Percentiles rank a stretch among this genome's conserved stretches.
Evolutionary conservation across 53 echinoderm and acorn worm species (phyloP).

Genomic region (Apostichopus leukothele): DNA sequence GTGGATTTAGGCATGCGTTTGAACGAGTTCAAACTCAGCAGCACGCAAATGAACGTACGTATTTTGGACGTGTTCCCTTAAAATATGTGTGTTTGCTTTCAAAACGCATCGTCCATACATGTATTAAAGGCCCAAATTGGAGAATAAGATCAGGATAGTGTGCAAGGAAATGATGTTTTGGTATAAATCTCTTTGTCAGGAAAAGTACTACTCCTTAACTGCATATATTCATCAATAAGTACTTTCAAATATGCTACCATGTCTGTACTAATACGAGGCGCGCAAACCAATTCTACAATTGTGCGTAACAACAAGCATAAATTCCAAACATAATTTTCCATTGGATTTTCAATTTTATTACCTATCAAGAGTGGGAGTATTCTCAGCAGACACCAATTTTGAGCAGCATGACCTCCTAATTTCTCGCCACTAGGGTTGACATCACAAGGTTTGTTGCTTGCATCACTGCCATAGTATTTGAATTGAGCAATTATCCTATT

Average conservation of each 20-base stretch:
- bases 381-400: slow-evolving; percentile 59
- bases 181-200: slow-evolving; percentile 47
- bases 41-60: no score
- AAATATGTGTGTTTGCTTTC: slow-evolving; percentile 53
- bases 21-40: no score
- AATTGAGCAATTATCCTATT: slow-evolving; percentile 44
- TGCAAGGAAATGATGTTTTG: slow-evolving; percentile 47
- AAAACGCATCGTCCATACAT: slow-evolving; percentile 41
- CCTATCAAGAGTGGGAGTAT: slow-evolving; percentile 51
- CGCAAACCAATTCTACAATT: slow-evolving; percentile 50
- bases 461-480: slow-evolving; percentile 42
- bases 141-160: neutral
- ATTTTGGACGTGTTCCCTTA: no score
- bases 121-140: slow-evolving; percentile 36
- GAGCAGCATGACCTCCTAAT: slow-evolving; percentile 52
- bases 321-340: slow-evolving; percentile 54
- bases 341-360: slow-evolving; percentile 39
- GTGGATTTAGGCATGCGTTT: no score
- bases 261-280: slow-evolving; percentile 25
- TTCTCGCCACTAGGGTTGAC: slow-evolving; percentile 53
- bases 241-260: slow-evolving; percentile 54
- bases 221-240: slow-evolving; percentile 49
- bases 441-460: slow-evolving; percentile 53
- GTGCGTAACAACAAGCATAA: slow-evolving; percentile 40
- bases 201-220: neutral